These are phyloP conservation scores for Thymelicus lineola DNA, from an alignment of 2,888 invertebrate genomes.

Conservation along the genomic window DNA sequence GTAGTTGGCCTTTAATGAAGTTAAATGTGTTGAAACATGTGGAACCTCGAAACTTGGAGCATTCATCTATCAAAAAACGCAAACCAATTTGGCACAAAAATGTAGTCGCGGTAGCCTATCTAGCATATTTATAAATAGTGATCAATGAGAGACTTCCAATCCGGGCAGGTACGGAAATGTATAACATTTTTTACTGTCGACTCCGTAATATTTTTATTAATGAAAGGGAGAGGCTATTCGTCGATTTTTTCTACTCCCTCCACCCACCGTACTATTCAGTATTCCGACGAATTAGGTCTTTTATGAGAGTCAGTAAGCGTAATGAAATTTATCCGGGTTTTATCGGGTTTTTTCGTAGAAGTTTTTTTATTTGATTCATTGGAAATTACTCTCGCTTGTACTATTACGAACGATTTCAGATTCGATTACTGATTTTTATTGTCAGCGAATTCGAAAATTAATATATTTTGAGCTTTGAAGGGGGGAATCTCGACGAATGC, in stretches of 20 bases:
- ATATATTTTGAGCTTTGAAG: slow-evolving; percentile 24
- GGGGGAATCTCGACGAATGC: slow-evolving; percentile 27
- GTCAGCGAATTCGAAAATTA: slow-evolving; percentile 33
- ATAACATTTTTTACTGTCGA: slow-evolving; percentile 43
- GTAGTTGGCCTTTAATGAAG: no score
- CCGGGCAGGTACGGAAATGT: slow-evolving; percentile 52
- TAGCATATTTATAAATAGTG: not conserved
- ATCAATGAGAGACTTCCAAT: slow-evolving; percentile 41
- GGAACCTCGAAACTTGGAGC: no score
- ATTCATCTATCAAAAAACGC: no score
- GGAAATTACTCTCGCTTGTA: slow-evolving; percentile 38
- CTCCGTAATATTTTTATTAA: slow-evolving; percentile 40
- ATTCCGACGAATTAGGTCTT: slow-evolving; percentile 43
- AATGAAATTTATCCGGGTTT: slow-evolving; percentile 43
- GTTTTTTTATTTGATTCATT: slow-evolving; percentile 33
- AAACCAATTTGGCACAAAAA: no score
- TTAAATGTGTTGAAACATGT: no score
- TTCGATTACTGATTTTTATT: slow-evolving; percentile 38
- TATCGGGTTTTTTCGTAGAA: slow-evolving; percentile 36
- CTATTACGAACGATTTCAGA: slow-evolving; percentile 33
- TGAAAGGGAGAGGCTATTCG: slow-evolving; percentile 35
- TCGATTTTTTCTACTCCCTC: slow-evolving; percentile 17
- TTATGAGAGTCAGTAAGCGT: slow-evolving; percentile 41
- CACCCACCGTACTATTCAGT: slow-evolving; percentile 39
- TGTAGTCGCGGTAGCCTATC: not conserved